These are phyloP conservation scores for Archivesica marissinica DNA, from an alignment of 1,140 invertebrate species.

Conservation along the genomic window DNA sequence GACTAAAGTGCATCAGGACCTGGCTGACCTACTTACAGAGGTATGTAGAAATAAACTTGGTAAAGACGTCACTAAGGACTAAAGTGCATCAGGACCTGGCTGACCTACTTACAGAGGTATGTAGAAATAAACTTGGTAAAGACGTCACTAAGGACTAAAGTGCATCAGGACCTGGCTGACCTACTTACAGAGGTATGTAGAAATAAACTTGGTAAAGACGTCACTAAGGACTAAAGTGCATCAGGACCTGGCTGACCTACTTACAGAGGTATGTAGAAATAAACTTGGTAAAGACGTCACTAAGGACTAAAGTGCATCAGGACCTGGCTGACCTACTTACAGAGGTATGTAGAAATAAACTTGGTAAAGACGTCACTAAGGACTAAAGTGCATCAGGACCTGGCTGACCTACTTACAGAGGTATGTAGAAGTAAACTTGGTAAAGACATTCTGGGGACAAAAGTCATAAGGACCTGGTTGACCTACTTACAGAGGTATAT, in stretches of 20 bases:
- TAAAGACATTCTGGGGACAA: too few species aligned
- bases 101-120: slow-evolving; percentile 93
- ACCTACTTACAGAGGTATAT: too few species aligned
- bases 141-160: slow-evolving; percentile 94
- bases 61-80: slow-evolving; percentile 95
- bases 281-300: slow-evolving; percentile 92
- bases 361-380: slow-evolving; percentile 95
- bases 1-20: slow-evolving; percentile 92
- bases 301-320: slow-evolving; percentile 94
- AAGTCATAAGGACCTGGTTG: too few species aligned
- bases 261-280: slow-evolving; percentile 89
- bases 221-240: slow-evolving; percentile 95
- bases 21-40: slow-evolving; percentile 96
- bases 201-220: slow-evolving; percentile 89
- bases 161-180: slow-evolving; percentile 94
- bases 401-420: slow-evolving; percentile 96
- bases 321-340: slow-evolving; percentile 95
- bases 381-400: slow-evolving; percentile 92
- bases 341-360: slow-evolving; percentile 85
- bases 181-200: slow-evolving; percentile 90
- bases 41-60: slow-evolving; percentile 85
- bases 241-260: slow-evolving; percentile 92
- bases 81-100: slow-evolving; percentile 93
- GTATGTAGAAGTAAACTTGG: slow-evolving; percentile 74
- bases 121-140: slow-evolving; percentile 86